Base-by-base conservation (phyloP, 2,888 invertebrate species). In the Lottia gigantea region DNA sequence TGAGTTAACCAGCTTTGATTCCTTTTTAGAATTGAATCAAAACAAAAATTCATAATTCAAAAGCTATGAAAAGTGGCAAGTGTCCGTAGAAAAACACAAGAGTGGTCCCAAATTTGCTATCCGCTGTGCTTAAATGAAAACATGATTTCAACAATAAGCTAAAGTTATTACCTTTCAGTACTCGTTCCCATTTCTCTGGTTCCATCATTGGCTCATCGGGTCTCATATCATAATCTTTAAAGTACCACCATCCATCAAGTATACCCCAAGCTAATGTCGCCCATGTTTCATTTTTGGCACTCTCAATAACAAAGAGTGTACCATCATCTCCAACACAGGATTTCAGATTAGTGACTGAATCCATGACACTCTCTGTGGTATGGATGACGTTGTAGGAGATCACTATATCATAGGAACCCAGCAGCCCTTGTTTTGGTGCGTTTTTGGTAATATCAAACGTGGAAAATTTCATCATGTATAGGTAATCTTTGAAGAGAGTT, bases 161-260 rank as follows among this genome's bases (percentile, higher is more conserved):
- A 40, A 40, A 11, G 7, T 8, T 40, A 23, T 49, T 55, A 55
- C 55, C 55, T 55, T 55, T 55, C 19, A 55, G 55, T 12, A 55
- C 55, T 55, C 55, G 19, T 55, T 55, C 55, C 55, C 55, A 55
- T 23, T 55, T 55, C 23, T 55, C 55, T 23, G 55, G 55, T 55
- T 55, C 55, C 55, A 55, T 55, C 55, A 55, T 55, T 55, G 55
- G 55, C 14, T 55, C 55, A 55, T 55, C 55, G 12, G 55, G 55
- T 55, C 55, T 55, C 55, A 55, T 15, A 23, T 55, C 55, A 55
- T 55, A 55, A 23, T 55, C 55, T 55, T 55, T 55, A 23, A 55
- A 55, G 23, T 55, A 55, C 55, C 55, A 55, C 55, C 55, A 55
- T 19, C 55, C 55, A 19, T 55, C 55, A 23, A 55, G 23, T 23